Conservation (phyloP, 2,888 invertebrate species). For the Endotricha flammealis region DNA sequence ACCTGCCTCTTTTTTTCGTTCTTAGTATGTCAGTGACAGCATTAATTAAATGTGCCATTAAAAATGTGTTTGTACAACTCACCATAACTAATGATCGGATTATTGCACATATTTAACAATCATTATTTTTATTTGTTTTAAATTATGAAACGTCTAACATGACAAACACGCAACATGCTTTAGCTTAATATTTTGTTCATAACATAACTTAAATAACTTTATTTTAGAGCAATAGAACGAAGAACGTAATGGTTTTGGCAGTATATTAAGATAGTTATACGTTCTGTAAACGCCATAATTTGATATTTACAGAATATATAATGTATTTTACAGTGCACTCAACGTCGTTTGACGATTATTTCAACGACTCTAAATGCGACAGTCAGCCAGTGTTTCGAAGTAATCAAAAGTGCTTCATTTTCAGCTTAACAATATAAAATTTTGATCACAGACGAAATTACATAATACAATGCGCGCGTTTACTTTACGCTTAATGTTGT, state of each 20-base stretch:
- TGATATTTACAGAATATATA: slow-evolving; percentile 39
- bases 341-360: too few species aligned
- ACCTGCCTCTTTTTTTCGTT: too few species aligned
- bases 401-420: slow-evolving; percentile 50
- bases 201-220: slow-evolving; percentile 35
- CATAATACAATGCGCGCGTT: slow-evolving; percentile 63
- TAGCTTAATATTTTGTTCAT: slow-evolving; percentile 47
- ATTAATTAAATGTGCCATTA: too few species aligned
- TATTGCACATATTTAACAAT: slow-evolving; percentile 17
- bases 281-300: slow-evolving; percentile 29
- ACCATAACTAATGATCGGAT: slow-evolving; percentile 3
- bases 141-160: slow-evolving; percentile 12
- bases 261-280: slow-evolving; percentile 34
- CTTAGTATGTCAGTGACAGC: too few species aligned
- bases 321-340: too few species aligned
- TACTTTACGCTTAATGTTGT: slow-evolving; percentile 58
- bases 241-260: slow-evolving; percentile 29
- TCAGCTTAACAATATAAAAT: slow-evolving; percentile 74
- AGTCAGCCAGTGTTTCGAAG: slow-evolving; percentile 33
- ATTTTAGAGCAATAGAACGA: slow-evolving; percentile 21
- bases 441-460: slow-evolving; percentile 77
- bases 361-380: too few species aligned
- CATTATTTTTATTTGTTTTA: slow-evolving; percentile 14
- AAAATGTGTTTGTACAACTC: too few species aligned
- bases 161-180: slow-evolving; percentile 58